These are phyloP conservation scores for Hybognathus amarus DNA, from an alignment of 2,797 vertebrate genomes.

Conservation along the genomic window DNA sequence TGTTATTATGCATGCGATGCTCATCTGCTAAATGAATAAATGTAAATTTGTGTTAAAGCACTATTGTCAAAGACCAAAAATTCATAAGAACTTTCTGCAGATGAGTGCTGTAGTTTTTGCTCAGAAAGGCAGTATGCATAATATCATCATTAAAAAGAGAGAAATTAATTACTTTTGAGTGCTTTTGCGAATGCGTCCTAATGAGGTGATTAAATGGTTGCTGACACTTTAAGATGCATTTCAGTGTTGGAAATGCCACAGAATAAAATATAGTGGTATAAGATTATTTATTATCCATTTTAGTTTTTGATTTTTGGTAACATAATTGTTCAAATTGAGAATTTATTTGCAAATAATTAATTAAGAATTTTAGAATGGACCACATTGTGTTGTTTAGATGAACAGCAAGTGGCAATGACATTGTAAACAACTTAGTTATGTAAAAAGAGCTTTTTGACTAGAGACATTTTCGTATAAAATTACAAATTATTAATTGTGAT, in stretches of 20 bases:
- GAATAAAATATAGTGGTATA: too few species aligned
- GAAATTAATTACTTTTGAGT: slow-evolving; percentile 23
- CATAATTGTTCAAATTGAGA: background rate
- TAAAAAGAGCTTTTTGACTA: background rate
- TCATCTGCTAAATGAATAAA: slow-evolving; percentile 26
- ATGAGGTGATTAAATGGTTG: slow-evolving; percentile 22
- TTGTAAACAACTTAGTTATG: background rate
- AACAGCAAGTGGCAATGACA: background rate
- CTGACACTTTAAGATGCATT: background rate
- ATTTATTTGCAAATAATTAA: background rate
- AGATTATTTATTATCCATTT: background rate
- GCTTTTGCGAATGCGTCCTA: slow-evolving; percentile 4
- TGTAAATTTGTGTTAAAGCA: slow-evolving; percentile 22
- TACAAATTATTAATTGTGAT: background rate
- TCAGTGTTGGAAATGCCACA: background rate
- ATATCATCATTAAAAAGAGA: slow-evolving; percentile 21
- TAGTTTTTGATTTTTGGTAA: background rate
- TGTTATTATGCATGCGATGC: slow-evolving; percentile 15
- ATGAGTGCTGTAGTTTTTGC: slow-evolving; percentile 23
- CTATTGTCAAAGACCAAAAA: slow-evolving; percentile 33
- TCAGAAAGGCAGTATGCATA: slow-evolving; percentile 24
- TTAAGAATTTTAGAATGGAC: background rate
- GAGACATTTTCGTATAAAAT: background rate
- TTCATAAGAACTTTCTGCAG: background rate
- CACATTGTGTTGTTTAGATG: background rate